Base-by-base conservation (phyloP, 2,113 vertebrate species). In the Lasiurus cinereus region DNA sequence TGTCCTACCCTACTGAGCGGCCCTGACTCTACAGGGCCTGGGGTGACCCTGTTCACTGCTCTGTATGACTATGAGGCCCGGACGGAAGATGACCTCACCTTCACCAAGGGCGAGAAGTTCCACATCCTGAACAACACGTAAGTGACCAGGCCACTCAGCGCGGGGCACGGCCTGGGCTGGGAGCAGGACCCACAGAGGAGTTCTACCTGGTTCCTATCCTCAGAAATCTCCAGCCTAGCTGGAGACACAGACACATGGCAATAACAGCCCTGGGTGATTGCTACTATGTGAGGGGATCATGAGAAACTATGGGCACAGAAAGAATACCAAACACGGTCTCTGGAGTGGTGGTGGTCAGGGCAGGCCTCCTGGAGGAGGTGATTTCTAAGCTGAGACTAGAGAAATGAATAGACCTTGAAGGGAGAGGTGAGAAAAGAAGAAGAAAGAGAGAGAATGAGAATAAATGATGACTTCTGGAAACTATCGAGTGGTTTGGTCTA, bases 71-170 rank as follows among this genome's bases (percentile, higher is more conserved):
- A 99, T 0, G 99, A 99, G 59, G 99, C 99, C 92, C 98, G 99
- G 77, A 99, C 99, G 0, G 99, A 99, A 95, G 99, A 99, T 39
- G 99, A 99, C 96, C 98, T 99, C 39, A 99, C 98, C 5, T 99
- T 99, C 97, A 97, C 97, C 97, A 99, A 99, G 97, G 99, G 99
- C 87, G 99, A 99, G 96, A 99, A 99, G 97, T 99, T 99, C 95
- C 99, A 99, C 96, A 99, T 99, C 95, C 99, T 99, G 98, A 99
- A 99, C 97, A 99, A 99, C 95, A 99, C 98, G 99, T 99, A 97
- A 98, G 98, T 94, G 6, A 29, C 48, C 0, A 19, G 67, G 52
- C 22, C 54, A 21, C 46, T 22, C n/a, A 2, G n/a, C 33, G 88
- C 43, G 50, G 59, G 78, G n/a, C 64, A 21, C 27, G 14, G 56